A percentile compares a stretch with the other conserved stretches of the same genome.
Conservation (phyloP, 2,888 invertebrate species). For the Polylopha cassiicola region DNA sequence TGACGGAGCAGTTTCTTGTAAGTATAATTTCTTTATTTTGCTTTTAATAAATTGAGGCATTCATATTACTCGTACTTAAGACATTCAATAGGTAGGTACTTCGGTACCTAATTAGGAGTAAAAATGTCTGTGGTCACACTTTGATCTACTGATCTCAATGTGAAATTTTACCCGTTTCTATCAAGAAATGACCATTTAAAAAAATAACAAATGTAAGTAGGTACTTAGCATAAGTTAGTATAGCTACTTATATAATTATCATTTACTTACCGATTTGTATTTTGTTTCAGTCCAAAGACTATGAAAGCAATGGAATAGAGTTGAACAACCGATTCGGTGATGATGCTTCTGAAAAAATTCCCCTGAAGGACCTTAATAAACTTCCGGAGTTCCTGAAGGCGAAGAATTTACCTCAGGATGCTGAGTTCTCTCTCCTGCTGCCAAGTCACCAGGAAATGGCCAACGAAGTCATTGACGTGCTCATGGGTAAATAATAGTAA, state of each 20-base stretch:
- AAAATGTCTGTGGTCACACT: too few relatives aligned
- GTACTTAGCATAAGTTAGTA: too few relatives aligned
- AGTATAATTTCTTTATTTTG: conserved; percentile 41
- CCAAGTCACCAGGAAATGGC: conserved; percentile 84
- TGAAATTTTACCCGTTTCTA: too few relatives aligned
- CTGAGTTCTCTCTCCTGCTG: conserved; percentile 85
- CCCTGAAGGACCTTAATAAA: conserved; percentile 66
- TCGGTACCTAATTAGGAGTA: too few relatives aligned
- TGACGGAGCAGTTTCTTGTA: conserved; percentile 79
- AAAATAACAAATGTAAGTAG: too few relatives aligned
- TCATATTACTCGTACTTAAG: too few relatives aligned
- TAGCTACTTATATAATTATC: too few relatives aligned
- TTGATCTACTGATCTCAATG: too few relatives aligned
- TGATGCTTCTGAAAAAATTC: conserved; percentile 69
- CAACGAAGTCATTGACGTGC: conserved; percentile 80
- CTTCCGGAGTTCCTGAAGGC: conserved; percentile 78
- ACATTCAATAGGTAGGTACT: too few relatives aligned
- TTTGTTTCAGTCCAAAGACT: conserved; percentile 58
- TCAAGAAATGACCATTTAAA: too few relatives aligned
- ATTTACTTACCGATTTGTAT: too few relatives aligned
- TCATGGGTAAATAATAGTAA: conserved; percentile 75
- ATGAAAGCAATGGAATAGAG: conserved; percentile 74
- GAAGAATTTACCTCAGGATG: conserved; percentile 75
- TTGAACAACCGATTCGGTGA: conserved; percentile 80
- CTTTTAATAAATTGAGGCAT: too few relatives aligned